Conservation (phyloP, 2,113 vertebrate species). For the Vanacampus margaritifer region DNA sequence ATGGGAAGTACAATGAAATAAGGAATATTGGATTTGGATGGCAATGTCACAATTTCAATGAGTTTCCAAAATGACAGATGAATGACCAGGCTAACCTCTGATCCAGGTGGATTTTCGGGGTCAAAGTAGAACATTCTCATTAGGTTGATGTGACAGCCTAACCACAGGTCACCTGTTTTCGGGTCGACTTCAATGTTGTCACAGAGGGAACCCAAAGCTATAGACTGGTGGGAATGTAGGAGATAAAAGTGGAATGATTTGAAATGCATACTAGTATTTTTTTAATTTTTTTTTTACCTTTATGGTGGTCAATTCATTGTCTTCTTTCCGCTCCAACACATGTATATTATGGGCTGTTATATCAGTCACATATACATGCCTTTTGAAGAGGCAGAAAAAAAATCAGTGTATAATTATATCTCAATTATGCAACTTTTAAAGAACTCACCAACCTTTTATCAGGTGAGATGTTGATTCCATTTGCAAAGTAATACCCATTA, state of each 20-base stretch:
- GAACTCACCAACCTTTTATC: conserved; percentile 72
- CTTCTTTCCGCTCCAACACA: conserved; percentile 75
- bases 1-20: neutral
- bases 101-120: conserved; percentile 77
- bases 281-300: conserved; percentile 73
- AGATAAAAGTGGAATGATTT: neutral
- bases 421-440: neutral
- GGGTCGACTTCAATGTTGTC: conserved; percentile 86
- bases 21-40: neutral
- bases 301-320: conserved; percentile 71
- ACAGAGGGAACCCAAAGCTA: conserved; percentile 74
- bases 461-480: conserved; percentile 84
- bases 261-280: neutral
- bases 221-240: conserved; percentile 54
- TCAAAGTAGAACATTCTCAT: conserved; percentile 66
- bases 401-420: too few species aligned
- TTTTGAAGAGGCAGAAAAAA: too few species aligned
- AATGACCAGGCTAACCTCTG: conserved; percentile 77
- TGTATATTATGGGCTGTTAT: conserved; percentile 59
- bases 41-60: neutral
- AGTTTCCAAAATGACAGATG: neutral
- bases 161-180: conserved; percentile 83
- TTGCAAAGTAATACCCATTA: conserved; percentile 71
- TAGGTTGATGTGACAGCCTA: conserved; percentile 82
- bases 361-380: conserved; percentile 84